These are phyloP conservation scores for Notothenia coriiceps DNA, from an alignment of 2,113 vertebrate genomes.

Conservation along the genomic window DNA sequence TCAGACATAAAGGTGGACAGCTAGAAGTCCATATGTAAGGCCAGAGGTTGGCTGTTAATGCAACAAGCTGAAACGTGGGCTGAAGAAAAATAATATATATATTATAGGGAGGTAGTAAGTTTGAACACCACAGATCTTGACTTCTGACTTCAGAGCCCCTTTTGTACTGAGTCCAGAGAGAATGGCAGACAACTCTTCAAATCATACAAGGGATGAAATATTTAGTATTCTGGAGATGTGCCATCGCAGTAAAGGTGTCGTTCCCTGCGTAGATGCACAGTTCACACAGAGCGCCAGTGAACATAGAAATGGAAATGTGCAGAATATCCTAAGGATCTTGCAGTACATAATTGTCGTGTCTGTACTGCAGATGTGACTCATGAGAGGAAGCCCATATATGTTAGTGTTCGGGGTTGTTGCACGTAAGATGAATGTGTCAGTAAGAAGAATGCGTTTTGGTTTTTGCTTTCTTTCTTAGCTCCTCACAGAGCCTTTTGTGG, in stretches of 20 bases:
- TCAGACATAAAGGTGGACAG: neutral
- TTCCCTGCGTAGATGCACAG: constrained; percentile 39
- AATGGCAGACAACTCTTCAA: constrained; percentile 16
- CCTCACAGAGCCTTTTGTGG: constrained; percentile 23
- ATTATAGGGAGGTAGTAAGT: constrained; percentile 13
- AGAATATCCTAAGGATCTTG: constrained; percentile 27
- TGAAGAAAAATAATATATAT: neutral
- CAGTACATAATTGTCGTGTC: neutral
- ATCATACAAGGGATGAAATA: constrained; percentile 51
- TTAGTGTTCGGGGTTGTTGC: constrained; percentile 6
- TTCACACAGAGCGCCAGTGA: constrained; percentile 35
- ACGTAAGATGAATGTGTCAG: constrained; percentile 10
- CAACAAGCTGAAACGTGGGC: neutral
- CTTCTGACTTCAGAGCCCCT: constrained; percentile 39
- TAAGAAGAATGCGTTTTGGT: neutral
- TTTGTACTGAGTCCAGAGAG: constrained; percentile 38
- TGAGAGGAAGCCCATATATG: constrained; percentile 1
- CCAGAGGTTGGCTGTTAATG: constrained; percentile 2
- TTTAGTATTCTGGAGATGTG: constrained; percentile 58
- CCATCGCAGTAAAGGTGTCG: constrained; percentile 26
- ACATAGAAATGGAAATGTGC: constrained; percentile 43
- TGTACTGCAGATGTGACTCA: constrained; percentile 45
- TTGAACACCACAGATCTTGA: constrained; percentile 31
- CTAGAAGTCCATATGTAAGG: neutral
- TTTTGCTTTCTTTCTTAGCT: constrained; percentile 30